phyloP scores from a whole-genome alignment of 2,113 vertebrate species.

The Panthera leo region DNA sequence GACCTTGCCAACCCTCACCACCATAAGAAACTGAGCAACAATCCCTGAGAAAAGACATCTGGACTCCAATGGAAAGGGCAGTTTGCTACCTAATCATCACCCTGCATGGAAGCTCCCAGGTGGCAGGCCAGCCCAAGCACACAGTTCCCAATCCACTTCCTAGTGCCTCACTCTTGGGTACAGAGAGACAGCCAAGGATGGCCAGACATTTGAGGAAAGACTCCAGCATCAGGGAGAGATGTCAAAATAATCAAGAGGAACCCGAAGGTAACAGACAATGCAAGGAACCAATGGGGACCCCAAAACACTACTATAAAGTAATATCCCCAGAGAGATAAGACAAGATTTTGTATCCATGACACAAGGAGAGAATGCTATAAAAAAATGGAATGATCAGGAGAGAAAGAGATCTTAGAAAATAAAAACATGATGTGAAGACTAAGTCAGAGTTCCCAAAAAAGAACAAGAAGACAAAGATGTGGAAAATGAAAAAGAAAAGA shows the following conservation, averaged over 20 bases:
- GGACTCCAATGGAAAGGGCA: neutral
- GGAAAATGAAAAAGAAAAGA: neutral
- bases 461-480: neutral
- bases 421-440: constrained; percentile 21
- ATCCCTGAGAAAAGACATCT: neutral
- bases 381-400: neutral
- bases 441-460: constrained; percentile 16
- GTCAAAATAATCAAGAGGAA: neutral
- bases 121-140: neutral
- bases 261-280: constrained; percentile 10
- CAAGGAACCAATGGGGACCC: neutral
- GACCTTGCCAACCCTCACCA: neutral
- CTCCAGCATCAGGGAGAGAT: neutral
- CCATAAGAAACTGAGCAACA: neutral
- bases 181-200: neutral
- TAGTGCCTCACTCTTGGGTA: neutral
- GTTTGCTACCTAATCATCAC: neutral
- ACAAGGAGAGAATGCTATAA: neutral
- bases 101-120: neutral
- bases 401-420: constrained; percentile 39
- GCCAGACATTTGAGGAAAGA: neutral
- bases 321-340: constrained; percentile 8
- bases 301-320: neutral
- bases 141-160: neutral
- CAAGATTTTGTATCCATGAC: neutral